Base-by-base conservation (phyloP, 2,113 vertebrate genomes). In the Danionella cerebrum region DNA sequence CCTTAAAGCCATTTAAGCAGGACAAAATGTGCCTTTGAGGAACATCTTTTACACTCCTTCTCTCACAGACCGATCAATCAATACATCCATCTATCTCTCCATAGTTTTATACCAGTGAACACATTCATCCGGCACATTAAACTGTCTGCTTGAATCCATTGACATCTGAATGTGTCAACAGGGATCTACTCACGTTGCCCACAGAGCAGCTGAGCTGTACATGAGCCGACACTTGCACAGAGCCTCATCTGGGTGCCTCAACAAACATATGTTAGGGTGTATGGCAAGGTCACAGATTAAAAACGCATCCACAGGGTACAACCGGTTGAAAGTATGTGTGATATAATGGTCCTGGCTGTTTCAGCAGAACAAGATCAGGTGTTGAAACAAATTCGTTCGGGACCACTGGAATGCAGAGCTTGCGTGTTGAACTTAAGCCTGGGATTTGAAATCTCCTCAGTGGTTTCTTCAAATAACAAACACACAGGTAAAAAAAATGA, bases 131-230 rank as follows among this genome's bases (percentile, higher is more conserved):
- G 54, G 60, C 42, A 75, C 67, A 75, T 65, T 73, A 71, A 59
- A 69, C 67, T 73, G 70, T 69, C 73, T 69, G 70, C 70, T 73
- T 71, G 50, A 70, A 78, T 75, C 31, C 55, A 55, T 16, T 41
- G 48, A 67, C 50, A 52, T 48, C 63, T 21, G 44, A 33, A 70
- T 25, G 36, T 71, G 64, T 71, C 63, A 73, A 50, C 50, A 69
- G 29, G 18, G 69, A 71, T 65, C 55, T 53, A 70, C 25, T 51
- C 53, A n/a, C 38, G 41, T 31, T 51, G 52, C 38, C 59, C 33
- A 39, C 42, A 13, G 54, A 48, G 51, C 27, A 47, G n/a, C 19
- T 74, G 71, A 69, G 10, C 27, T 41, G 45, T 57, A 72, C 63
- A 36, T 10, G 12, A n/a, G 16, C 19, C 78, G 71, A 76, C 69